These are phyloP conservation scores for Artibeus jamaicensis DNA, from an alignment of 2,797 vertebrate species.

Conservation along the genomic window DNA sequence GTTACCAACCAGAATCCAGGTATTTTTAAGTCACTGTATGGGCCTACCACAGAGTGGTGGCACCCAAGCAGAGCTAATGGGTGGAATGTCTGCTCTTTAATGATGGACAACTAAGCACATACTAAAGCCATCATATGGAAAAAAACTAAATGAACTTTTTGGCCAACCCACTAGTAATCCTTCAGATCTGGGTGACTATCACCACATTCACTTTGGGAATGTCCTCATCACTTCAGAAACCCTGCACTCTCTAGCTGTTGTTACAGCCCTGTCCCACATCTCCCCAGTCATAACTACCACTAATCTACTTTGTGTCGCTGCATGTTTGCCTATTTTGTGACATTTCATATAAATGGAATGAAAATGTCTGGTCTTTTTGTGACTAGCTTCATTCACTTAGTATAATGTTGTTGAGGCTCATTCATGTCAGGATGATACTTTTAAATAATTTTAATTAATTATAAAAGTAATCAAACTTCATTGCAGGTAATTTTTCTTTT, in stretches of 20 bases:
- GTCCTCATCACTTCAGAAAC: background rate
- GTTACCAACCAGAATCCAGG: background rate
- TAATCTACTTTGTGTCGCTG: background rate
- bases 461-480: conserved; percentile 29
- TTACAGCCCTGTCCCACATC: background rate
- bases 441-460: conserved; percentile 4
- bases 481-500: background rate
- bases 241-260: background rate
- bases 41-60: background rate
- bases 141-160: background rate
- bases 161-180: background rate
- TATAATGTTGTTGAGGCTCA: background rate
- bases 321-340: background rate
- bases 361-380: background rate
- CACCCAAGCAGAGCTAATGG: background rate
- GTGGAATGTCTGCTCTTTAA: background rate
- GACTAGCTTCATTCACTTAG: background rate
- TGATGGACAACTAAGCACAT: background rate
- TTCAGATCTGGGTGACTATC: background rate
- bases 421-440: background rate
- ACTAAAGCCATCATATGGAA: background rate
- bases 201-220: background rate
- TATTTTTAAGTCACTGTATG: background rate
- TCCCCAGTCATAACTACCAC: background rate
- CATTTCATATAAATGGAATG: background rate